Conservation (phyloP, 2,888 invertebrate genomes). For the Macrophya alboannulata region DNA sequence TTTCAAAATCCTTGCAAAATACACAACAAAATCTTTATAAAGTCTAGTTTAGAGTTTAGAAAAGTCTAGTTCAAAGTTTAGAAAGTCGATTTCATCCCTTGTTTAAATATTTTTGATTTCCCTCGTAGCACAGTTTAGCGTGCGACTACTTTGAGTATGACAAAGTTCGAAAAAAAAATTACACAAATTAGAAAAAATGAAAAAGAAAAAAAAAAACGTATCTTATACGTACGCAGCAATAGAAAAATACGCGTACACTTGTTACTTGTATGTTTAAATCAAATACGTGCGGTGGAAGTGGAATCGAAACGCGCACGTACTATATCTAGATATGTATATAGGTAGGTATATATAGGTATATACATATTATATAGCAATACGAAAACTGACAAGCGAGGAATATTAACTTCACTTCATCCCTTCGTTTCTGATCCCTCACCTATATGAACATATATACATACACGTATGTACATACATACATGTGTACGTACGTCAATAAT, state of each 20-base stretch:
- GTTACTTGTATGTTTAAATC: background rate
- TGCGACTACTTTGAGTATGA: too few species aligned
- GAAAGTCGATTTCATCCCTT: background rate
- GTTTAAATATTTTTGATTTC: too few species aligned
- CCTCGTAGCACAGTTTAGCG: too few species aligned
- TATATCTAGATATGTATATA: too few species aligned
- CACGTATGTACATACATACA: background rate
- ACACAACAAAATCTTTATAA: too few species aligned
- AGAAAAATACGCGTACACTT: background rate
- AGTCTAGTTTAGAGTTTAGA: too few species aligned
- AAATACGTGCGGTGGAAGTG: background rate
- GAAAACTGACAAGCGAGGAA: slow-evolving; percentile 14
- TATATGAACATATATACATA: background rate
- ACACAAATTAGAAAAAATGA: background rate
- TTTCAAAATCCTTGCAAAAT: background rate
- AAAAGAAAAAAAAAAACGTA: background rate
- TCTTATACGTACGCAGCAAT: background rate
- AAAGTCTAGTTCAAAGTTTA: too few species aligned
- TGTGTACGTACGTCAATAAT: background rate
- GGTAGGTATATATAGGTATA: too few species aligned
- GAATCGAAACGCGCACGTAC: background rate
- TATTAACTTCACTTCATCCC: slow-evolving; percentile 9
- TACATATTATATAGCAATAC: background rate
- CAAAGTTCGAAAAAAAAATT: background rate
- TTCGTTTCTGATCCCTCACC: slow-evolving; percentile 5